Percentiles rank a stretch among this genome's conserved stretches.
phyloP scores from a whole-genome alignment of 2,113 vertebrate species.

The Tychaedon coryphoeus region DNA sequence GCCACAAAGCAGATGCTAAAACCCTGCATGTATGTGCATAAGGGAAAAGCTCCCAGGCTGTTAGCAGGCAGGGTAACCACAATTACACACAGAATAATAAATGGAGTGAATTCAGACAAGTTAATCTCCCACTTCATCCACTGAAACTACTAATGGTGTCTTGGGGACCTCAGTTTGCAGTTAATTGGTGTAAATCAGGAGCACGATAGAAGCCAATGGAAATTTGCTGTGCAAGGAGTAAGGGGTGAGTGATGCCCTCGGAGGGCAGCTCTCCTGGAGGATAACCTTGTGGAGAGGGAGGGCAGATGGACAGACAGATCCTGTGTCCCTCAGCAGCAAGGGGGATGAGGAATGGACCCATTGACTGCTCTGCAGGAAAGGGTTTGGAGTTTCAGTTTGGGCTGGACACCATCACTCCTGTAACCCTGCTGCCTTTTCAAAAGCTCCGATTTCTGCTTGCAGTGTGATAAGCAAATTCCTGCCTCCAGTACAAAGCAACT shows the following conservation, averaged over 20 bases:
- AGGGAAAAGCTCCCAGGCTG: background rate
- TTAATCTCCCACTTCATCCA: constrained; percentile 44
- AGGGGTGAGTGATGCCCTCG: background rate
- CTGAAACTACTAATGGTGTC: constrained; percentile 33
- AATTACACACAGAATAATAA: constrained; percentile 26
- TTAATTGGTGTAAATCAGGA: constrained; percentile 40
- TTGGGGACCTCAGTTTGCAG: constrained; percentile 2
- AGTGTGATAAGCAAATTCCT: background rate
- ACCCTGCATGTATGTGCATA: accelerated
- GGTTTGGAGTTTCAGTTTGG: background rate
- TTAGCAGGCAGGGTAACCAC: constrained; percentile 13
- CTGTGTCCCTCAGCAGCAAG: background rate
- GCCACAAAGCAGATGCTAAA: background rate
- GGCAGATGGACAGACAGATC: background rate
- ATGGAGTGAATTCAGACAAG: constrained; percentile 38
- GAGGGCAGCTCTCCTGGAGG: background rate
- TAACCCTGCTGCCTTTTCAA: background rate
- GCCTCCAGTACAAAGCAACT: background rate
- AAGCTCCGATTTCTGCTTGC: background rate
- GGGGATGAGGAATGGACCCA: background rate
- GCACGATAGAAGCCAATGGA: background rate
- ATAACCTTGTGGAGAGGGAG: background rate
- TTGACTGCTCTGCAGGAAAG: accelerated
- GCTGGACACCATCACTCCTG: background rate
- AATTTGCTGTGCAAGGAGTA: background rate